These are phyloP conservation scores for Glossosoma conforme DNA, from an alignment of 1,140 invertebrate genomes.

Conservation along the genomic window DNA sequence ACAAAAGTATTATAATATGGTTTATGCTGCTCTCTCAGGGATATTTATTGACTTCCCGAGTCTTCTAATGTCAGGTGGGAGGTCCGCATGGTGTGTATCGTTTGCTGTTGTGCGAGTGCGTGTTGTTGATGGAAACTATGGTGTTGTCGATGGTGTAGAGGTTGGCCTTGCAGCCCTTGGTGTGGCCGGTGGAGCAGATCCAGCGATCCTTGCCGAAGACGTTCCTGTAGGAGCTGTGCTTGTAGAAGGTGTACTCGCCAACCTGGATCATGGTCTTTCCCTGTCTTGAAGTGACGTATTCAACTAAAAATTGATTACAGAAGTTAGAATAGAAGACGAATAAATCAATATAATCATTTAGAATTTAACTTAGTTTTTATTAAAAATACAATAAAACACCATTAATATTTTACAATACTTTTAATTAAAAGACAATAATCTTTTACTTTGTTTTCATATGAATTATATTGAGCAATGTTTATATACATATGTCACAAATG, in stretches of 20 bases:
- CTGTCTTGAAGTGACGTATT: constrained; percentile 31
- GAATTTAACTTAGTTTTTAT: no score
- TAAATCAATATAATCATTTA: background rate
- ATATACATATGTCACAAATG: no score
- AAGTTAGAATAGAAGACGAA: background rate
- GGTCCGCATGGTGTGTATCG: no score
- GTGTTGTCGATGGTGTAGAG: background rate
- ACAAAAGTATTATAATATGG: no score
- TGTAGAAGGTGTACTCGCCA: constrained; percentile 32
- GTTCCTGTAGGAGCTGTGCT: constrained; percentile 6
- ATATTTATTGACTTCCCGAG: no score
- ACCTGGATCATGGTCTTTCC: constrained; percentile 33
- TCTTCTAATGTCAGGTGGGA: no score
- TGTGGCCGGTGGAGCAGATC: constrained; percentile 36
- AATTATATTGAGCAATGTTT: no score
- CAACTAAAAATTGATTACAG: constrained; percentile 16
- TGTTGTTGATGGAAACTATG: background rate
- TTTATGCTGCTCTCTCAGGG: no score
- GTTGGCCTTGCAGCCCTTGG: constrained; percentile 30
- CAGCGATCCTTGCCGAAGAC: constrained; percentile 33
- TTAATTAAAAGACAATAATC: no score
- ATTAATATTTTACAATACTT: no score
- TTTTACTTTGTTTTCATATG: no score
- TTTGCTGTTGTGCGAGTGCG: constrained; percentile 24
- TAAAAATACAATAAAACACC: no score